Base-by-base conservation (phyloP, 1,140 invertebrate species). In the Parapsyche elsis region DNA sequence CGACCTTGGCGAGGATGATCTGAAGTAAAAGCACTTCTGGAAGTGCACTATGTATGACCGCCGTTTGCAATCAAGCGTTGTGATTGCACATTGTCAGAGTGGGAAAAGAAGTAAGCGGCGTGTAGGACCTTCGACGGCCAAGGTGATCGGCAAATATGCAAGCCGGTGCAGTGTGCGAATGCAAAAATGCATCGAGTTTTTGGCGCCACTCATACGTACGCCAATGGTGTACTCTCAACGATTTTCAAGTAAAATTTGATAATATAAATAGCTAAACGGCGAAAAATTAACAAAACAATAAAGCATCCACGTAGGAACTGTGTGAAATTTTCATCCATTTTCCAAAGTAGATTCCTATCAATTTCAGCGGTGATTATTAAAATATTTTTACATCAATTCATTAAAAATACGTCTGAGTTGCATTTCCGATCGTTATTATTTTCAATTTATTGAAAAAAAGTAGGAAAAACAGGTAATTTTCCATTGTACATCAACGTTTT, bases 141-240 rank as follows among this genome's bases (percentile, higher is more conserved):
- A 75, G 71, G 71, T 71, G 70, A 71, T 71, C 70, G 9, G 70
- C 71, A 53, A 19, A 19, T 16, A 53, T 75, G 71, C 21, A 23
- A 23, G 45, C 7, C n/a, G 71, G 64, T 19, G 23, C 64, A 70
- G 24, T 23, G 12, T 19, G 0, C 16, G 71, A 73, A 73, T 73
- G 71, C 71, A 73, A 73, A 73, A 73, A 73, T 73, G 30, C 71
- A 73, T 73, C 71, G 9, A 38, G 71, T 30, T 73, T 71, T 71
- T 45, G 71, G 71, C 38, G 24, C 26, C n/a, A 7, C 71, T 38
- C 7, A 38, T 38, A 4, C 2, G 7, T 38, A 38, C 30, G 7
- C 30, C 30, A 38, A 38, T 38, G 30, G 30, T 38, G 30, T 7
- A 38, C 7, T 38, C 30, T 38, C 7, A 38, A 38, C 30, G 7